Evolutionary conservation across 2,113 vertebrate species (phyloP).

Genomic region (Mus musculus): DNA sequence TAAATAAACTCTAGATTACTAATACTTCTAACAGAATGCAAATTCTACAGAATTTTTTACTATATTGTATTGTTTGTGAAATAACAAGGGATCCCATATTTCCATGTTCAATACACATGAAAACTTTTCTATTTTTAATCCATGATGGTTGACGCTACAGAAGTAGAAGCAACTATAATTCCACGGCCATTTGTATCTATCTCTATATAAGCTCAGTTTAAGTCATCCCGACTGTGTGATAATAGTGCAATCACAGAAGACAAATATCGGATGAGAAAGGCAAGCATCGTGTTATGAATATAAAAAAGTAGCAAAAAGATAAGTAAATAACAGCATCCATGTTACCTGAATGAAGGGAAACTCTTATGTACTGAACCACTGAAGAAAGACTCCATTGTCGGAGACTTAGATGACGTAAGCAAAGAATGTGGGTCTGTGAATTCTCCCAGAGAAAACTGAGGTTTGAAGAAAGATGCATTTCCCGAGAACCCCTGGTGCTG

Average conservation of each 20-base stretch:
- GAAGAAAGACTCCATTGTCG: constrained; percentile 21
- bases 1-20: neutral
- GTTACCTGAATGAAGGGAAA: constrained; percentile 37
- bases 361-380: neutral
- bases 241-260: neutral
- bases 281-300: constrained; percentile 1
- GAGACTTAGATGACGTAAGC: constrained; percentile 22
- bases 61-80: neutral
- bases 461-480: constrained; percentile 11
- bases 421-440: constrained; percentile 43
- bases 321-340: neutral
- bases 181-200: neutral
- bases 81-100: neutral
- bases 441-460: constrained; percentile 34
- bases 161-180: neutral
- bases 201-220: neutral
- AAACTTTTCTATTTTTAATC: neutral
- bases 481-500: neutral
- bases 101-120: neutral
- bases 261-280: neutral
- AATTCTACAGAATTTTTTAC: neutral
- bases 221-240: neutral
- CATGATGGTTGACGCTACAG: neutral
- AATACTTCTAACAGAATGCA: neutral
- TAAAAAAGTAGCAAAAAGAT: neutral